phyloP scores from a whole-genome alignment of 2,797 vertebrate genomes.

The Phrynocephalus vlangalii region DNA sequence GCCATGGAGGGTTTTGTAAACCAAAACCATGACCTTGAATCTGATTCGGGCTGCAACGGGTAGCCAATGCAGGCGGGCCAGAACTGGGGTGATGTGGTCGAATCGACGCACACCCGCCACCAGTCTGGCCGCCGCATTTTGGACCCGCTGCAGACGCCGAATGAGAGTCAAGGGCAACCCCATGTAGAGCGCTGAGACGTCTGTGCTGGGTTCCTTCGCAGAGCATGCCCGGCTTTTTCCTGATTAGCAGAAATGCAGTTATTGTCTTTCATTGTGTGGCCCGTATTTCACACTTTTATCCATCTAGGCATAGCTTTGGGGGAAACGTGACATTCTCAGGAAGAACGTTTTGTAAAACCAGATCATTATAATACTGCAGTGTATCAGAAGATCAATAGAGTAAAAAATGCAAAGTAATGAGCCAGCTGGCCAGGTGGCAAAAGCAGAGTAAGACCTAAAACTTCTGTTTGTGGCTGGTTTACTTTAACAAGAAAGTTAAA shows the following conservation, averaged over 20 bases:
- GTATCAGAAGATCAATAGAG: constrained; percentile 61
- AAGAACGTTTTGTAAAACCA: constrained; percentile 57
- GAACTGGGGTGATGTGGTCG: too few relatives aligned
- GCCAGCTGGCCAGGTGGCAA: constrained; percentile 12
- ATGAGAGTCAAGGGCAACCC: too few relatives aligned
- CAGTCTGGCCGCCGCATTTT: too few relatives aligned
- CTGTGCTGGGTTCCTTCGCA: constrained; percentile 28
- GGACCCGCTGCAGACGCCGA: too few relatives aligned
- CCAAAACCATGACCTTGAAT: too few relatives aligned
- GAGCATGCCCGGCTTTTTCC: constrained; percentile 35
- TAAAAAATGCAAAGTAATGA: constrained; percentile 35
- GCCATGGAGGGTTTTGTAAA: too few relatives aligned
- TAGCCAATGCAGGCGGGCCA: too few relatives aligned
- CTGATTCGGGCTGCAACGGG: too few relatives aligned
- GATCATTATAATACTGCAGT: constrained; percentile 55
- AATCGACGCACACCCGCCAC: too few relatives aligned
- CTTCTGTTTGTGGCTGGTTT: constrained; percentile 24
- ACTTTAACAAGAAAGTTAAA: constrained; percentile 17
- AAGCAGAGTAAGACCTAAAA: background rate
- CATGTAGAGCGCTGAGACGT: too few relatives aligned
- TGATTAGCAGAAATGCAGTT: constrained; percentile 54
- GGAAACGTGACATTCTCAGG: constrained; percentile 59
- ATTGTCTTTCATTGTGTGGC: constrained; percentile 50
- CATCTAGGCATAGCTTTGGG: constrained; percentile 58
- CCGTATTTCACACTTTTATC: constrained; percentile 56